Base-by-base conservation (phyloP, 2,888 invertebrate species). In the Tenthredo mesomela region DNA sequence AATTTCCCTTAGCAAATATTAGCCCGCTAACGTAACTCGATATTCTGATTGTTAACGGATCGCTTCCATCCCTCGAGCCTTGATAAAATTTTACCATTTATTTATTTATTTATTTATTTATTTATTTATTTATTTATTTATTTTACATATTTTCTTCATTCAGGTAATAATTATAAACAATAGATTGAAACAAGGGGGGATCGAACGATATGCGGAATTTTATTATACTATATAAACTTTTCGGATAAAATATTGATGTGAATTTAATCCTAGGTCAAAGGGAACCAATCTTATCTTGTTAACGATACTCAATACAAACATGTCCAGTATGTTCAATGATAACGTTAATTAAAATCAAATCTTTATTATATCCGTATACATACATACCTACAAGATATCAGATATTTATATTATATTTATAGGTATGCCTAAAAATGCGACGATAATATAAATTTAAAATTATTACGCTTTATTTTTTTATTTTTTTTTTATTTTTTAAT, bases 261-360 rank as follows among this genome's bases (percentile, higher is more conserved):
- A 73, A 40, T 73, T n/a, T 77, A 50, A 77, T 77, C 75, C 77
- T n/a, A 50, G 54, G 75, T 75, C 75, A 75, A 75, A 47, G 75
- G 50, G 33, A 50, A 18, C 29, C 40, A 77, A 77, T 77, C 77
- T 77, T 40, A 77, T 77, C 77, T 77, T 29, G 29, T 50, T 77
- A 77, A 77, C 77, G 15, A 25, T n/a, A 54, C 29, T 18, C 5
- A 29, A 54, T 54, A n/a, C 50, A 77, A 77, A 77, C 77, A 77
- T 77, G 54, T 77, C 6, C 77, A 29, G 10, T 61, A 6, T 40
- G 58, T 80, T 61, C n/a, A 18, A 33, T 67, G 80, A 80, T 80
- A 80, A 80, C 77, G 61, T 80, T 80, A 80, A 80, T 80, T 61
- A 80, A 61, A 33, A 61, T 61, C 61, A 61, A 33, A 80, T 40